Conservation (phyloP, 2,113 vertebrate genomes). For the Anoplopoma fimbria region DNA sequence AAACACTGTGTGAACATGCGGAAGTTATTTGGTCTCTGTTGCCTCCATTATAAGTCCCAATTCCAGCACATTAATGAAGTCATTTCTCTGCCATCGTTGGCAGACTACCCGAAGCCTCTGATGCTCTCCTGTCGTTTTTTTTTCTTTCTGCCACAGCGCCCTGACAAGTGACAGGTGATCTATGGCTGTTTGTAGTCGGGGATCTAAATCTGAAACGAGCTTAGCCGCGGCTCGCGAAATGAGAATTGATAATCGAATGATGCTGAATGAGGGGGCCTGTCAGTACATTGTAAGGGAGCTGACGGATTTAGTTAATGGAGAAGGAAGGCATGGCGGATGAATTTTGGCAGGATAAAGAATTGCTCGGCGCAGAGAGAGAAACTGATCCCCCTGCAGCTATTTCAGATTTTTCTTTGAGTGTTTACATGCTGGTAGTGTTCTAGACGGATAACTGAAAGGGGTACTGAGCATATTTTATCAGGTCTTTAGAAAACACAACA, state of each 20-base stretch:
- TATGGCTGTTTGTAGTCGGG: slow-evolving; percentile 70
- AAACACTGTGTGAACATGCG: slow-evolving; percentile 30
- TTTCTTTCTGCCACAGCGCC: slow-evolving; percentile 58
- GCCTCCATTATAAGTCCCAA: slow-evolving; percentile 59
- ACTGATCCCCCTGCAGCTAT: slow-evolving; percentile 68
- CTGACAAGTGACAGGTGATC: slow-evolving; percentile 80
- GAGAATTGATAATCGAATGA: slow-evolving; percentile 83
- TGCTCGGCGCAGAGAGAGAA: slow-evolving; percentile 60
- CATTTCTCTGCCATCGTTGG: slow-evolving; percentile 61
- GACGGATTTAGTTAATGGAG: slow-evolving; percentile 79
- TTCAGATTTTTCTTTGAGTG: slow-evolving; percentile 66
- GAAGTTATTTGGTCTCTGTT: slow-evolving; percentile 64
- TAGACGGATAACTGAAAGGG: slow-evolving; percentile 32
- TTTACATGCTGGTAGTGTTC: slow-evolving; percentile 53
- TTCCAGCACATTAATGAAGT: slow-evolving; percentile 67
- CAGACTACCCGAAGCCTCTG: slow-evolving; percentile 60
- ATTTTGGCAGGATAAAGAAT: slow-evolving; percentile 82
- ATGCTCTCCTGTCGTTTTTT: slow-evolving; percentile 70
- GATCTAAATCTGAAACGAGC: slow-evolving; percentile 78
- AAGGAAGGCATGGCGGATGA: slow-evolving; percentile 76
- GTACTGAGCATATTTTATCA: slow-evolving; percentile 31
- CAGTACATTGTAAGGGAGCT: slow-evolving; percentile 75
- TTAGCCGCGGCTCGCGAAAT: slow-evolving; percentile 70
- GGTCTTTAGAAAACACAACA: slow-evolving; percentile 28
- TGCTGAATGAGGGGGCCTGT: slow-evolving; percentile 79